Base-by-base conservation (phyloP, 2,113 vertebrate species). In the Psophia crepitans region DNA sequence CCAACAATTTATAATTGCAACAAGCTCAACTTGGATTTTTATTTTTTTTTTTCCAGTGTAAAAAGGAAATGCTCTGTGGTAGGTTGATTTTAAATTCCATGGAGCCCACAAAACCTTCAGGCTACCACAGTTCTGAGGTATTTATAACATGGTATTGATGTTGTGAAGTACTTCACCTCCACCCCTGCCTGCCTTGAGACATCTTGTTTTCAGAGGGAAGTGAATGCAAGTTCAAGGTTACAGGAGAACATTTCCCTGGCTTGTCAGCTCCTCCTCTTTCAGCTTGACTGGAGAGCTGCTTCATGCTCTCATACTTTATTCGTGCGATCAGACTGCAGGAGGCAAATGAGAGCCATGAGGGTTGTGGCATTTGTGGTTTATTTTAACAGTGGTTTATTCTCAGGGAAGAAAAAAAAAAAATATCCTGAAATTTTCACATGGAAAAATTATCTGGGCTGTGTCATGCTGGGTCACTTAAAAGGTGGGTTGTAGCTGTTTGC, bases 161-260 rank as follows among this genome's bases (percentile, higher is more conserved):
- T 97, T 97, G 84, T 94, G 89, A 97, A 96, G 94, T 97, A 90
- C 79, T 94, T 96, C 94, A 95, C 89, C 95, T 94, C 84, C 88
- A 97, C 96, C 94, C 80, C 81, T 95, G 88, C 82, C 96, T 97
- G 93, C 64, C 92, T 96, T 93, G 97, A 97, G 97, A 97, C 92
- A 89, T 96, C 93, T 95, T 97, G 89, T 96, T 97, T 97, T 96
- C 96, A 93, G 92, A 96, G 90, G 92, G 93, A 96, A 94, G 94
- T 92, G 92, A 97, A 97, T 89, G 92, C 76, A 95, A 97, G 97
- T 96, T 97, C 96, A 97, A 97, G 96, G 97, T 97, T 96, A 93
- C 70, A 54, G 37, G 30, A 95, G 87, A 97, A 94, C 91, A 94
- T 95, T 91, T 95, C 90, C 90, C 89, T 90, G 48, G 87, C 92